phyloP scores from a whole-genome alignment of 1,140 invertebrate genomes.

The Drosophila dunni region DNA sequence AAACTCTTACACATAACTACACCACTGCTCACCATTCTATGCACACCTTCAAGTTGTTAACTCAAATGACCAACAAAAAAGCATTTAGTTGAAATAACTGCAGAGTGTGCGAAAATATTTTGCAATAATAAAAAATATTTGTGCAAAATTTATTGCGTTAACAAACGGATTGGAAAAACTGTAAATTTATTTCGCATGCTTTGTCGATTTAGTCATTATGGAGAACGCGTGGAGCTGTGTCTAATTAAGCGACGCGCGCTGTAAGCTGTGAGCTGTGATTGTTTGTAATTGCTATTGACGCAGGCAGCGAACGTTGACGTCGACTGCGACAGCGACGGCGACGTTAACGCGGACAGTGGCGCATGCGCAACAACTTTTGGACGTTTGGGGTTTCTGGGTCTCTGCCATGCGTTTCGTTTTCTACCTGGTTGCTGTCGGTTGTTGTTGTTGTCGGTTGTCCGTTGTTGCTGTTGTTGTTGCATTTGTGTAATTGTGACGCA shows the following conservation, averaged over 20 bases:
- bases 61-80: not conserved
- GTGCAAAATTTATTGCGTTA: not conserved
- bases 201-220: not conserved
- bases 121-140: not conserved
- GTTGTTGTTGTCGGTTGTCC: conserved; percentile 56
- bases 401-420: conserved; percentile 56
- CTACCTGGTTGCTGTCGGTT: conserved; percentile 41
- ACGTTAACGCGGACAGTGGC: conserved; percentile 34
- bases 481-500: conserved; percentile 80
- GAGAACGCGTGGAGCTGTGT: not conserved
- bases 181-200: not conserved
- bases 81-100: not conserved
- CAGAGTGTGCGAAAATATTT: not conserved
- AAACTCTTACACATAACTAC: not conserved
- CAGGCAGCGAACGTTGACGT: conserved; percentile 1
- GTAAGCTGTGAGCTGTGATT: conserved; percentile 2
- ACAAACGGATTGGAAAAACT: not conserved
- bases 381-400: conserved; percentile 79
- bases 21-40: not conserved
- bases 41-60: not conserved
- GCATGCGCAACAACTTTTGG: conserved; percentile 71
- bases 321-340: not conserved
- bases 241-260: conserved; percentile 11
- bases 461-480: conserved; percentile 60
- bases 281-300: conserved; percentile 23